Evolutionary conservation across 1,140 invertebrate genomes (phyloP).

Genomic region (Bemisia tabaci): DNA sequence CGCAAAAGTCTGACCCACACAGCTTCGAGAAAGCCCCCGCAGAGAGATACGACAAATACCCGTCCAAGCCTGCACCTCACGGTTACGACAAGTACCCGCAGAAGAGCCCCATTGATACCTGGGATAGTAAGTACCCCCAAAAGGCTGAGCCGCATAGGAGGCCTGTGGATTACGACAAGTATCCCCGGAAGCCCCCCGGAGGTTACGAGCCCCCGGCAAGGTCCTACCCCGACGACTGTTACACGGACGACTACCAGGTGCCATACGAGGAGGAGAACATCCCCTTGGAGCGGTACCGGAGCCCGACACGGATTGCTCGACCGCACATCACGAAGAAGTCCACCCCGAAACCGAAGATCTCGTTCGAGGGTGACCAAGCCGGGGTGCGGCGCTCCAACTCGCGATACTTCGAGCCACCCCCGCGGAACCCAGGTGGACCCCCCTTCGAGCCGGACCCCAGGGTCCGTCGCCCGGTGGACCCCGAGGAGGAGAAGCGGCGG

Average conservation of each 20-base stretch:
- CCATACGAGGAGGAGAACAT: constrained; percentile 15
- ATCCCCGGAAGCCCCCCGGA: too few relatives aligned
- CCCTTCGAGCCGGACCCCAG: constrained; percentile 10
- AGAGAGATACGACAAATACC: too few relatives aligned
- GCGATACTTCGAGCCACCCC: neutral
- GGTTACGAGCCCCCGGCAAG: constrained; percentile 9
- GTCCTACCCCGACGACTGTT: constrained; percentile 14
- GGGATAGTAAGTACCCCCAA: neutral
- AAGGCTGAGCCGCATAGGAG: neutral
- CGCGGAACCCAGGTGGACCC: neutral
- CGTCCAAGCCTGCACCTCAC: neutral
- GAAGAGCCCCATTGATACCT: too few relatives aligned
- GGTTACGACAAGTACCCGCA: too few relatives aligned
- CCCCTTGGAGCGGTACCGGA: constrained; percentile 29
- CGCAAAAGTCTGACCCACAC: neutral
- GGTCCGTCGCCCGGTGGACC: constrained; percentile 28
- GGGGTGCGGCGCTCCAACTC: neutral
- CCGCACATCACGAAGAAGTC: neutral
- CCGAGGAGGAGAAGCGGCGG: constrained; percentile 31
- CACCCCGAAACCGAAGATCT: neutral
- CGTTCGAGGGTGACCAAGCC: neutral
- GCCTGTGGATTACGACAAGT: neutral
- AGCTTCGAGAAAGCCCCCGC: too few relatives aligned
- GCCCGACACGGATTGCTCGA: constrained; percentile 27
- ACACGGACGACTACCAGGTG: constrained; percentile 20